phyloP scores from a whole-genome alignment of 2,888 invertebrate genomes.

The Aphrophora alni region DNA sequence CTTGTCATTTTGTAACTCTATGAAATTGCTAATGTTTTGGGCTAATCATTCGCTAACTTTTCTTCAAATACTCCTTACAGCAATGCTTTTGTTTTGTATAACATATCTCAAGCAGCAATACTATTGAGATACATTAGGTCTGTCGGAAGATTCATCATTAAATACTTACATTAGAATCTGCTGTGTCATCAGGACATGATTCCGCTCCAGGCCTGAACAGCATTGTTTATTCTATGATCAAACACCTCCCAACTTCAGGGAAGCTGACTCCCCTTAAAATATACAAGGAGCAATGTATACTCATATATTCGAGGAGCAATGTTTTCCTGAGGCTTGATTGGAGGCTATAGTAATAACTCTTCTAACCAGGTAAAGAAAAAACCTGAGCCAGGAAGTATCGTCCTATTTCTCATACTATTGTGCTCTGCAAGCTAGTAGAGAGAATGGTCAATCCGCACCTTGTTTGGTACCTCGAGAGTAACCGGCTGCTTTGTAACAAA shows the following conservation, averaged over 20 bases:
- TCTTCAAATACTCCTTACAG: too few relatives aligned
- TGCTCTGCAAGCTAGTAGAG: background rate
- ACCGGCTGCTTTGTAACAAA: too few relatives aligned
- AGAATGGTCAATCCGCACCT: too few relatives aligned
- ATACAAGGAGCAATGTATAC: too few relatives aligned
- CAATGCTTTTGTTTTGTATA: too few relatives aligned
- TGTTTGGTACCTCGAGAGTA: too few relatives aligned
- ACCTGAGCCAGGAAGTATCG: background rate
- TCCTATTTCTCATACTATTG: background rate
- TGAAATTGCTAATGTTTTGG: too few relatives aligned
- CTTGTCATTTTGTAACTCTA: too few relatives aligned
- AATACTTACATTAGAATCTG: background rate
- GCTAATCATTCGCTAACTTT: too few relatives aligned
- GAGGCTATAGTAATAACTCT: background rate
- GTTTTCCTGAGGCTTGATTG: background rate
- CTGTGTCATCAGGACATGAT: background rate
- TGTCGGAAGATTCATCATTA: background rate
- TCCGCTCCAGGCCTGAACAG: background rate
- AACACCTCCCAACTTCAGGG: background rate
- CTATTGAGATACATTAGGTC: background rate
- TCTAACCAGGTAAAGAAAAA: background rate
- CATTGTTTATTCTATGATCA: background rate
- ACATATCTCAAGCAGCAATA: background rate
- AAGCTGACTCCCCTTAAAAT: background rate
- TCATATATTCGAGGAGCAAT: background rate